phyloP scores from a whole-genome alignment of 2,797 vertebrate species.

The Pygocentrus nattereri region DNA sequence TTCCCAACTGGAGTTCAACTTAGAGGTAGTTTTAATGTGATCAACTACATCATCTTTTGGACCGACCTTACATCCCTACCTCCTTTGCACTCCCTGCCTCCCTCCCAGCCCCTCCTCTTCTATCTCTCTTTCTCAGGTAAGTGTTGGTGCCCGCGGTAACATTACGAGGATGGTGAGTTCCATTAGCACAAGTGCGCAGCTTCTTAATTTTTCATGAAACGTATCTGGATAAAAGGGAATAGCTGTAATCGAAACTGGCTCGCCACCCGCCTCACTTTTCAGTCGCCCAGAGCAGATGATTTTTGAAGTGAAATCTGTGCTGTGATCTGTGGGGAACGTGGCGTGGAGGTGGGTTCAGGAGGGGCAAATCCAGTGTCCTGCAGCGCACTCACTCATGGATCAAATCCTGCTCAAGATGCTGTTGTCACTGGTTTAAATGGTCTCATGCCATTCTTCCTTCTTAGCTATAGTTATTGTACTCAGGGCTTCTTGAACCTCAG shows the following conservation, averaged over 20 bases:
- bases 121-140: constrained; percentile 36
- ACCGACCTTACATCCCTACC: neutral
- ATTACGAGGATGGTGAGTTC: constrained; percentile 34
- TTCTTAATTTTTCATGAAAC: constrained; percentile 56
- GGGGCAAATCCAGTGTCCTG: neutral
- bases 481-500: too few species aligned
- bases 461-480: too few species aligned
- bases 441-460: too few species aligned
- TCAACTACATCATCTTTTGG: constrained; percentile 19
- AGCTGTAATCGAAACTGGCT: constrained; percentile 47
- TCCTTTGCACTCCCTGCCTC: neutral
- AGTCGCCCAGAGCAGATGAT: constrained; percentile 1
- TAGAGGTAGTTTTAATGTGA: constrained; percentile 48
- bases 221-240: constrained; percentile 44
- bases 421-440: too few species aligned
- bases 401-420: neutral
- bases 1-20: constrained; percentile 11
- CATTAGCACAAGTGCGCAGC: constrained; percentile 46
- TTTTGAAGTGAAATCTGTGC: constrained; percentile 20
- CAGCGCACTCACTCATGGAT: neutral
- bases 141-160: constrained; percentile 36
- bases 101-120: neutral
- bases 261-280: constrained; percentile 28
- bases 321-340: neutral
- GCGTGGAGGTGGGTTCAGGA: neutral